Percentiles rank a stretch among this genome's conserved stretches.
These are phyloP conservation scores for Urocyon cinereoargenteus DNA, from an alignment of 2,797 vertebrate species.

Conservation along the genomic window DNA sequence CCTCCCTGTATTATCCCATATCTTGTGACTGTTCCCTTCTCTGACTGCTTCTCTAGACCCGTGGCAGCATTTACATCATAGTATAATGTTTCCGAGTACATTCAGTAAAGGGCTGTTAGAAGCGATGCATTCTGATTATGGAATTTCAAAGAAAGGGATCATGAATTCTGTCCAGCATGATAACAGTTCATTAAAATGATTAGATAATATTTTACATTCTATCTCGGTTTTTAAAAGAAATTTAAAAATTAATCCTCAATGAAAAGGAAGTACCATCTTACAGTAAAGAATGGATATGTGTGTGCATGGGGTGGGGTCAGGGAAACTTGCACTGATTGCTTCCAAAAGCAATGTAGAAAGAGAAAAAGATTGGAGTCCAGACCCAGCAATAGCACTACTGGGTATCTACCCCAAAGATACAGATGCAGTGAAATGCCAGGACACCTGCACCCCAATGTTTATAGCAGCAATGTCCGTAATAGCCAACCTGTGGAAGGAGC, in stretches of 20 bases:
- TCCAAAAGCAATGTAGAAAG: neutral
- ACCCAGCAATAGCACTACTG: too few species aligned
- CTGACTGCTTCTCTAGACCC: neutral
- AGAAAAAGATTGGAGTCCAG: constrained; percentile 23
- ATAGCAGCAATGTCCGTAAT: too few species aligned
- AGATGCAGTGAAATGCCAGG: too few species aligned
- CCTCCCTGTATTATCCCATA: neutral
- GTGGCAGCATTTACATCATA: neutral
- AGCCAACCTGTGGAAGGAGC: too few species aligned
- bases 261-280: neutral
- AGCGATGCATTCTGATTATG: neutral
- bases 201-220: constrained; percentile 56
- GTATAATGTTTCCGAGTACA: neutral
- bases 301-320: too few species aligned
- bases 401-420: too few species aligned
- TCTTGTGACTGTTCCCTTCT: neutral
- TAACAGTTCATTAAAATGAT: constrained; percentile 28
- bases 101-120: neutral
- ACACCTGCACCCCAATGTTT: too few species aligned
- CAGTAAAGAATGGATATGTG: neutral
- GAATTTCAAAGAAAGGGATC: neutral
- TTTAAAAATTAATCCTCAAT: neutral
- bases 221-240: neutral
- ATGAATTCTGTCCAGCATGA: neutral
- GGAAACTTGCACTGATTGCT: neutral